Evolutionary conservation across 2,797 vertebrate species (phyloP).

Genomic region (Okamejei kenojei): DNA sequence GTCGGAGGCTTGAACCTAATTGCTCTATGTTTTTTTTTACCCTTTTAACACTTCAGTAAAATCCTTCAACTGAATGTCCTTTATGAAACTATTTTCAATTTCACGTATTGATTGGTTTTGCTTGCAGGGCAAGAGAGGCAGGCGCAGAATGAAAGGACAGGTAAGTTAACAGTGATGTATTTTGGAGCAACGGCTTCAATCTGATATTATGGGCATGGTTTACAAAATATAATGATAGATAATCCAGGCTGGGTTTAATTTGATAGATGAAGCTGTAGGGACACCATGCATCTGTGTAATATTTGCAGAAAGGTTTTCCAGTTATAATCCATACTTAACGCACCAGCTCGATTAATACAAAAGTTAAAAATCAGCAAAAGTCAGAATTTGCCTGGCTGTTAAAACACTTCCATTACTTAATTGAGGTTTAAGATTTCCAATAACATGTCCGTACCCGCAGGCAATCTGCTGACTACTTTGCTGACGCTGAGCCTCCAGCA

Average conservation of each 20-base stretch:
- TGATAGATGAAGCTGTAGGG: not conserved
- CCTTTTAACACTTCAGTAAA: not conserved
- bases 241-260: not conserved
- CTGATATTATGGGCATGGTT: not conserved
- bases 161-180: not conserved
- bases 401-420: not conserved
- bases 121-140: not conserved
- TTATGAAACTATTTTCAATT: not conserved
- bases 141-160: not conserved
- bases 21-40: not conserved
- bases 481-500: not conserved
- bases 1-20: not conserved
- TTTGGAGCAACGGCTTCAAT: not conserved
- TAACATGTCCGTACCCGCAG: not conserved
- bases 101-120: not conserved
- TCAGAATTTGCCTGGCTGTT: not conserved
- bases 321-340: not conserved
- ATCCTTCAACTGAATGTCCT: not conserved
- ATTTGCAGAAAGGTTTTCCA: not conserved
- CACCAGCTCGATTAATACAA: not conserved
- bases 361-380: not conserved
- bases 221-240: not conserved
- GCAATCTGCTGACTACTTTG: not conserved
- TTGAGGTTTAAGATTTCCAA: slow-evolving; percentile 13
- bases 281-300: not conserved